These are phyloP conservation scores for Crocidura indochinensis DNA, from an alignment of 2,797 vertebrate species.

Conservation along the genomic window DNA sequence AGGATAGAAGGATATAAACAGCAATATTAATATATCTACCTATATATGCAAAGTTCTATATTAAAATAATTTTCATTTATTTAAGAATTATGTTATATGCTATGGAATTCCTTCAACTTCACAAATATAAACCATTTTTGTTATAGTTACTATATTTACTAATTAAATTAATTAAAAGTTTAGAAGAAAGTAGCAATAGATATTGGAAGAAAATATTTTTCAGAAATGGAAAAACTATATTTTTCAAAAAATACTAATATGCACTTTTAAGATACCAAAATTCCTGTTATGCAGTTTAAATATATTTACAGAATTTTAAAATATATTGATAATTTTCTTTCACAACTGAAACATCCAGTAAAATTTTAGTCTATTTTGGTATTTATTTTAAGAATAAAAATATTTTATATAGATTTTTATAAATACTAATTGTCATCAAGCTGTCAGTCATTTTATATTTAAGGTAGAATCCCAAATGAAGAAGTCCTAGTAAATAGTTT, in stretches of 20 bases:
- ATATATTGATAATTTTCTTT: not conserved
- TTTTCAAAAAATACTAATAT: not conserved
- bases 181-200: not conserved
- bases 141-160: not conserved
- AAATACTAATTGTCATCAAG: not conserved
- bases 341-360: fast-evolving
- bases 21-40: no score
- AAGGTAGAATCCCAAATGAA: not conserved
- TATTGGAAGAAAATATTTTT: not conserved
- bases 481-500: conserved; percentile 9
- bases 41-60: not conserved
- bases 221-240: not conserved
- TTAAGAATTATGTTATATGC: not conserved
- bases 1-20: no score
- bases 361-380: no score
- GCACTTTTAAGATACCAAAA: not conserved
- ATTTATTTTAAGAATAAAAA: no score
- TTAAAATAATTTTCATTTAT: not conserved
- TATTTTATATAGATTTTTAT: no score
- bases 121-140: not conserved
- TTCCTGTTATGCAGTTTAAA: not conserved
- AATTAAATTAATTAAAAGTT: not conserved
- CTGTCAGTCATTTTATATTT: not conserved
- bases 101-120: not conserved
- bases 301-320: no score